Percentiles rank a stretch among this genome's conserved stretches.
These are phyloP conservation scores for Thalassophryne amazonica DNA, from an alignment of 2,797 vertebrate species.

Conservation along the genomic window DNA sequence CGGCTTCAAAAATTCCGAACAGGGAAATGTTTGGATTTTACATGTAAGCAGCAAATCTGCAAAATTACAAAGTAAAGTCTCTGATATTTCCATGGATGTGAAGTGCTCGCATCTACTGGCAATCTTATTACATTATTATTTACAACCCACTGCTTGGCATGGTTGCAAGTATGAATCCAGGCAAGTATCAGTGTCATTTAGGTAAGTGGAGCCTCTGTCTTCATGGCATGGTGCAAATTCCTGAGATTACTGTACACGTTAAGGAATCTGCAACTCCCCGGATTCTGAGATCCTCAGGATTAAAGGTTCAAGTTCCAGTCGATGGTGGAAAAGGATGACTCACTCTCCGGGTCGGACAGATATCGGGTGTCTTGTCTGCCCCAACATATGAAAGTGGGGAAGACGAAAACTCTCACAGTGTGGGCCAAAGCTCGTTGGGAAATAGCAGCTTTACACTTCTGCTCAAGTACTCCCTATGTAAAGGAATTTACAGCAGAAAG, in stretches of 20 bases:
- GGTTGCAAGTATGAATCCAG: conserved; percentile 60
- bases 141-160: conserved; percentile 62
- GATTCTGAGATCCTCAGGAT: conserved; percentile 75
- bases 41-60: too few species aligned
- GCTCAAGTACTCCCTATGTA: neutral
- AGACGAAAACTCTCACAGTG: conserved; percentile 36
- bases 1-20: too few species aligned
- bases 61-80: too few species aligned
- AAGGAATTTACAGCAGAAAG: neutral
- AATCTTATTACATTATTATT: conserved; percentile 70
- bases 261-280: conserved; percentile 80
- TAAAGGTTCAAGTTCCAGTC: conserved; percentile 79
- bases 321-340: conserved; percentile 68
- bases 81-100: too few species aligned
- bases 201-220: conserved; percentile 71
- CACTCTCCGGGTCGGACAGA: conserved; percentile 40
- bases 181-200: conserved; percentile 60
- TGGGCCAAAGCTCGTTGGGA: conserved; percentile 20
- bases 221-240: conserved; percentile 75
- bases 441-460: conserved; percentile 47
- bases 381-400: conserved; percentile 44
- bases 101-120: conserved; percentile 38
- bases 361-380: conserved; percentile 58
- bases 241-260: conserved; percentile 76
- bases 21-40: too few species aligned